Percentiles rank a stretch among this genome's conserved stretches.
Evolutionary conservation across 2,113 vertebrate genomes (phyloP).

Genomic region (Hemichromis elongatus): DNA sequence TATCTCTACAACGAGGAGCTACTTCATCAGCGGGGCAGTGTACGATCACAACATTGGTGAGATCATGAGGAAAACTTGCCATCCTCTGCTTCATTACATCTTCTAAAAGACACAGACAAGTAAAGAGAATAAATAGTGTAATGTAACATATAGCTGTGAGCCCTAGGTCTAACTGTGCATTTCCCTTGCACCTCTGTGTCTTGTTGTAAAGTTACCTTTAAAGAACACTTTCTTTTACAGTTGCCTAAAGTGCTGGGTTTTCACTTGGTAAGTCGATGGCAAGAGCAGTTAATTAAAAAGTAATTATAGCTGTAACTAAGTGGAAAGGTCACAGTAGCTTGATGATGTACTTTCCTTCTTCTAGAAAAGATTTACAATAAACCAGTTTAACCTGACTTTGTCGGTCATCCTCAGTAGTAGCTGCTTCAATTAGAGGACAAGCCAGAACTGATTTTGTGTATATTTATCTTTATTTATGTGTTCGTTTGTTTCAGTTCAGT

Average conservation of each 20-base stretch:
- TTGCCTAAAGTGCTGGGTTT: neutral
- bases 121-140: neutral
- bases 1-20: conserved; percentile 26
- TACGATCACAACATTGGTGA: conserved; percentile 39
- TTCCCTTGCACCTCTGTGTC: neutral
- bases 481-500: neutral
- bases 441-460: neutral
- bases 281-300: conserved; percentile 35
- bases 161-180: conserved; percentile 21
- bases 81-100: conserved; percentile 54
- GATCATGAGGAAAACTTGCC: conserved; percentile 43
- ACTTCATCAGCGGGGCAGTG: conserved; percentile 38
- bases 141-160: neutral
- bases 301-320: conserved; percentile 38
- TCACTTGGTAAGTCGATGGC: conserved; percentile 12
- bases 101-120: conserved; percentile 30
- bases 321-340: conserved; percentile 32
- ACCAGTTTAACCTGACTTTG: neutral
- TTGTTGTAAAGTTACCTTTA: conserved; percentile 20
- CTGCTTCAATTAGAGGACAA: neutral
- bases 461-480: neutral
- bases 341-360: neutral
- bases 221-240: neutral
- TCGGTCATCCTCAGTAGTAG: neutral
- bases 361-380: neutral